Conservation (phyloP, 2,888 invertebrate species). For the Aporophyla nigra region DNA sequence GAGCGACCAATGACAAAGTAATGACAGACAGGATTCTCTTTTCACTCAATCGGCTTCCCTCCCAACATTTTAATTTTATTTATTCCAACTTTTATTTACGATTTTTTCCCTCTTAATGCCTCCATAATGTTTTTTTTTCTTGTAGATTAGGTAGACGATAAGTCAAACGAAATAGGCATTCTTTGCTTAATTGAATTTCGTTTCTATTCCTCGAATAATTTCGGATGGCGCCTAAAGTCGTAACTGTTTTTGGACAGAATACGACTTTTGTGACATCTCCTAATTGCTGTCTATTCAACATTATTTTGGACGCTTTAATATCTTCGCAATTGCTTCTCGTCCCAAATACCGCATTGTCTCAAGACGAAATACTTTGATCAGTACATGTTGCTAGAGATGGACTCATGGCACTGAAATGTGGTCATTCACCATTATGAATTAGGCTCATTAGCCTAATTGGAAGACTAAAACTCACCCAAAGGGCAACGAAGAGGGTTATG, state of each 20-base stretch:
- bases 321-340: too few species aligned
- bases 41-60: conserved; percentile 59
- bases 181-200: conserved; percentile 53
- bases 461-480: too few species aligned
- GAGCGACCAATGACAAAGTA: conserved; percentile 69
- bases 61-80: conserved; percentile 65
- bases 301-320: neutral
- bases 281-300: conserved; percentile 37
- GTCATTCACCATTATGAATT: too few species aligned
- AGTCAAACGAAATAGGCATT: conserved; percentile 45
- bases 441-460: too few species aligned
- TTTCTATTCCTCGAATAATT: conserved; percentile 31
- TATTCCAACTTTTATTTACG: conserved; percentile 51
- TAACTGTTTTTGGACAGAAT: conserved; percentile 21
- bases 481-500: too few species aligned
- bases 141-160: conserved; percentile 44
- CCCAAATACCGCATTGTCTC: too few species aligned
- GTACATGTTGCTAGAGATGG: too few species aligned
- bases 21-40: conserved; percentile 59
- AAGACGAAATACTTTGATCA: too few species aligned
- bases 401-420: too few species aligned
- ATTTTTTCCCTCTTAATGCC: conserved; percentile 40
- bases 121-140: conserved; percentile 46
- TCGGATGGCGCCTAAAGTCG: conserved; percentile 10
- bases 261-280: conserved; percentile 11